Base-by-base conservation (phyloP, 2,888 invertebrate genomes). In the Elmis aenea region DNA sequence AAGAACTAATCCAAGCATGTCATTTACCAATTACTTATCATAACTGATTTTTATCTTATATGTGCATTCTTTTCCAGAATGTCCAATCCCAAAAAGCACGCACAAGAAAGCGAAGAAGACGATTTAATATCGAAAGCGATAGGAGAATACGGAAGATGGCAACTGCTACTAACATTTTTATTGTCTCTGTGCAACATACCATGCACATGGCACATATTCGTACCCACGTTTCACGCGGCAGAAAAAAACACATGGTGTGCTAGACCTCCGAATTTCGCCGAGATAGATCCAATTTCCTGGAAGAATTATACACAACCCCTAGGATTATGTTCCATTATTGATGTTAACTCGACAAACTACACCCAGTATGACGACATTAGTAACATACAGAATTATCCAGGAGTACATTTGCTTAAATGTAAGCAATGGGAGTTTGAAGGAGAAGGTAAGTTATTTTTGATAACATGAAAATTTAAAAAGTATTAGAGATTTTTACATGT, bases 161-260 rank as follows among this genome's bases (percentile, higher is more conserved):
- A 86, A 66, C 69, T 84, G 40, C 62, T 81, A 43, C 77, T 83
- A 69, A 85, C 85, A 2, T 79, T 85, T 57, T 68, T 85, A 25
- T 67, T 86, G 44, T 82, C 85, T 2, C 69, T 86, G 26, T 81
- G 85, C 69, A 85, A 85, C 56, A 76, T 86, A 53, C 85, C 85
- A 2, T 85, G 85, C 66, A 86, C 85, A 23, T 85, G 84, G 71
- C 86, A 85, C 66, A 86, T 86, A 57, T 83, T 82, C 63, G 75
- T 81, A 31, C 79, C 83, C 21, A 82, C 84, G 0, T 86, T 86
- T 65, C 82, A 80, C 73, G 80, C 81, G 29, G 76, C 76, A 51
- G 72, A 75, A 43, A 73, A 77, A 44, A 74, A 78, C 25, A 80
- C 76, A 55, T 85, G 85, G 85, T 87, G 86, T 59, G 72, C 75